Evolutionary conservation across 2,888 invertebrate genomes (phyloP).

Genomic region (Gymnosoma rotundatum): DNA sequence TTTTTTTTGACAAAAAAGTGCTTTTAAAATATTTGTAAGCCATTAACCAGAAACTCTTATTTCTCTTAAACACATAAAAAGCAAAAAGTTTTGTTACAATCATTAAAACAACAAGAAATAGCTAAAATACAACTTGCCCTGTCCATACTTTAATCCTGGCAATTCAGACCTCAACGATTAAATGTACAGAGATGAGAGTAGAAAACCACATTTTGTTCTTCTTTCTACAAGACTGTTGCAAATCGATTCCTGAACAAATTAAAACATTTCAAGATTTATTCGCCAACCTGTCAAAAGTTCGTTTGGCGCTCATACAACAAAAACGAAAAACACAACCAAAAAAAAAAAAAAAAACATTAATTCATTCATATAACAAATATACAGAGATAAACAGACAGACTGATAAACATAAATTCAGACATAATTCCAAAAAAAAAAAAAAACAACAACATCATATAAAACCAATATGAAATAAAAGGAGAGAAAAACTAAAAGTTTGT

Average conservation of each 20-base stretch:
- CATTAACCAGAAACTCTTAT: conserved; percentile 11
- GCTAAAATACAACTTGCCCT: conserved; percentile 57
- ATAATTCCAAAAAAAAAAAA: conserved; percentile 5
- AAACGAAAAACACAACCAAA: neutral
- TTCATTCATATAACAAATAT: conserved; percentile 48
- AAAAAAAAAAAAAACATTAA: conserved; percentile 35
- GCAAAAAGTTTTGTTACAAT: neutral
- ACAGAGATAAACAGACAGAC: conserved; percentile 42
- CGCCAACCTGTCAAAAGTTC: conserved; percentile 79
- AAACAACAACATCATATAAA: neutral
- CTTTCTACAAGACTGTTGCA: conserved; percentile 71
- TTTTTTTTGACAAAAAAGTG: too few species aligned
- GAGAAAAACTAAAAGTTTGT: conserved; percentile 30
- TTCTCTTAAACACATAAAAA: neutral
- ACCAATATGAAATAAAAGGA: conserved; percentile 49
- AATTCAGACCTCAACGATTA: conserved; percentile 4
- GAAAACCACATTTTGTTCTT: conserved; percentile 51
- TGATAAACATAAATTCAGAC: conserved; percentile 50
- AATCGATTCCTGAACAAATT: conserved; percentile 81
- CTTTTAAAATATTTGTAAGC: too few species aligned
- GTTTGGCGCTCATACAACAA: conserved; percentile 69
- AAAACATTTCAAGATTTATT: conserved; percentile 82
- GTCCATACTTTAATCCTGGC: conserved; percentile 58
- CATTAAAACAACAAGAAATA: conserved; percentile 14
- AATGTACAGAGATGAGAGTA: conserved; percentile 21